Base-by-base conservation (phyloP, 2,888 invertebrate genomes). In the Clostera curtula region DNA sequence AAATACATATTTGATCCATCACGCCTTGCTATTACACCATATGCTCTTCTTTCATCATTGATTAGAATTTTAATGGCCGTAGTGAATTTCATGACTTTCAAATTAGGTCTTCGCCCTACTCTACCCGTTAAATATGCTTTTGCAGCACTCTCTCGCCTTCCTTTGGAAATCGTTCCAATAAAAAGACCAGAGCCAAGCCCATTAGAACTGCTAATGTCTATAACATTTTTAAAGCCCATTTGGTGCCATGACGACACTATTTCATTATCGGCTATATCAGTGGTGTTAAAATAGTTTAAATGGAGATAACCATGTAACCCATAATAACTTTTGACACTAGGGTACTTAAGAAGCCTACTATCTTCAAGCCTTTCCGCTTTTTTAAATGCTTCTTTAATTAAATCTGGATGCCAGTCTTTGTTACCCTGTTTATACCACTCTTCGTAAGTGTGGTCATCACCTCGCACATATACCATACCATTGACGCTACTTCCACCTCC, bases 401-500 rank as follows among this genome's bases (percentile, higher is more conserved):
- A 4, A 5, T 22, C 8, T 7, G 8, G 12, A 13, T 5, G 4
- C 22, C 22, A 22, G 4, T 13, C 22, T 8, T 22, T 5, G 5
- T 13, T 31, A 1, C 30, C 30, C 3, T 8, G 19, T 5, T 43
- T 43, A 8, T 66, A 65, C 86, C 86, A 86, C 15, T 56, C 48
- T 19, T 79, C 59, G 31, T 71, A 86, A 39, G 85, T 80, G 1
- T 49, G 34, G 0, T 45, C 52, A 35, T 64, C 70, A 0, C 85
- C 86, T 2, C 74, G 68, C 3, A 85, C 55, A 36, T 82, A 85
- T 19, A 85, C 52, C 67, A 85, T 84, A 13, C 66, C 79, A 45
- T 85, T 86, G 8, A 86, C 48, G 1, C 65, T 58, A 6, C 83
- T 77, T 0, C 72, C 66, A 3, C 86, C 86, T 21, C 86, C 86